Percentiles rank a stretch among this genome's conserved stretches.
phyloP scores from a whole-genome alignment of 1,140 invertebrate species.

The Pogonomyrmex californicus region DNA sequence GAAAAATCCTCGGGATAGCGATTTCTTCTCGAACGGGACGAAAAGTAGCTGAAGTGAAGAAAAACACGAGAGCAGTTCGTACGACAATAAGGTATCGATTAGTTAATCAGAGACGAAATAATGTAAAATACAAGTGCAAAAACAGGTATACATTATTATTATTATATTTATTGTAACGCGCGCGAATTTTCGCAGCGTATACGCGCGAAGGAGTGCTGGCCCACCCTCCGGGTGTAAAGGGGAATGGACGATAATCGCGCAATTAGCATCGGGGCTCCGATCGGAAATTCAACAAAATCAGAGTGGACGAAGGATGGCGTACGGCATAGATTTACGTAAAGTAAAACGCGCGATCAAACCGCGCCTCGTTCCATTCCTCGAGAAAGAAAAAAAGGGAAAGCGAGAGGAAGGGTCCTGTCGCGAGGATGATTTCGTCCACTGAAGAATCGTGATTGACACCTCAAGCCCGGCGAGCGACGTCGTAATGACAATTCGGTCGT shows the following conservation, averaged over 20 bases:
- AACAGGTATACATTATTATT: conserved; percentile 83
- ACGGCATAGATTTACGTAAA: neutral
- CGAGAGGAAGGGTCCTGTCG: conserved; percentile 22
- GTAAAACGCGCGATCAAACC: neutral
- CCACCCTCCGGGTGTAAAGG: conserved; percentile 15
- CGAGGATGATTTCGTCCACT: conserved; percentile 32
- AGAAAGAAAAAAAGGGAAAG: conserved; percentile 19
- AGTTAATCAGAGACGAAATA: conserved; percentile 84
- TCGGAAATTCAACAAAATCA: conserved; percentile 34
- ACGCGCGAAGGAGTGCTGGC: neutral
- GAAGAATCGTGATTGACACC: conserved; percentile 65
- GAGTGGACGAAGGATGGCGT: conserved; percentile 65
- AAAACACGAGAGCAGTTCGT: conserved; percentile 84
- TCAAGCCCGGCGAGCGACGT: conserved; percentile 21
- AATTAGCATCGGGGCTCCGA: conserved; percentile 15
- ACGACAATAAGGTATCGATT: conserved; percentile 87
- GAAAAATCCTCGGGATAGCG: neutral
- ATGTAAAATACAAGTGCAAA: conserved; percentile 87
- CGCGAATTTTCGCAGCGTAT: conserved; percentile 32
- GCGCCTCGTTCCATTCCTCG: conserved; percentile 1
- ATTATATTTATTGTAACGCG: conserved; percentile 84
- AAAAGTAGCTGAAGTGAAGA: neutral
- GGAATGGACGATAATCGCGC: neutral
- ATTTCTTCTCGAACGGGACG: conserved; percentile 39
- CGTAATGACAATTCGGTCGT: neutral